Conservation (phyloP, 2,113 vertebrate genomes). For the Protobothrops mucrosquamatus region DNA sequence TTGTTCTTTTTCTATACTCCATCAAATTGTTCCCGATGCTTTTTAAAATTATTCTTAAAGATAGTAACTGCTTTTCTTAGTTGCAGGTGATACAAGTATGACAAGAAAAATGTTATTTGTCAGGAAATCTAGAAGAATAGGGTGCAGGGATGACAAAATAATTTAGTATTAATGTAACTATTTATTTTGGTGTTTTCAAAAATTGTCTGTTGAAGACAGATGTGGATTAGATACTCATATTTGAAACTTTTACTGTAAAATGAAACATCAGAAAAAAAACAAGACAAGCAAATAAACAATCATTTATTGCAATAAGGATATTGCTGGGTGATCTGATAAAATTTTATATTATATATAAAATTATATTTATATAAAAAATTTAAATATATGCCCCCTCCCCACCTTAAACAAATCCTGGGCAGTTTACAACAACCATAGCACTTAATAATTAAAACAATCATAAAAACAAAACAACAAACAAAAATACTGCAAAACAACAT, state of each 20-base stretch:
- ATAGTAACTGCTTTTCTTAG: constrained; percentile 21
- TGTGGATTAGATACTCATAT: constrained; percentile 23
- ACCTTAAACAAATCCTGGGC: too few species aligned
- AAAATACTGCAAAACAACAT: not conserved
- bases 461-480: not conserved
- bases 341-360: constrained; percentile 65
- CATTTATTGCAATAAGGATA: constrained; percentile 61
- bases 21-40: constrained; percentile 3
- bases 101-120: constrained; percentile 54
- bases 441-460: not conserved
- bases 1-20: constrained; percentile 30
- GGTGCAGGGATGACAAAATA: constrained; percentile 32
- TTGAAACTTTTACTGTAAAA: constrained; percentile 15
- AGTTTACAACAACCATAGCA: too few species aligned
- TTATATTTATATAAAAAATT: too few species aligned
- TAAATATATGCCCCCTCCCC: too few species aligned
- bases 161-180: not conserved
- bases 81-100: constrained; percentile 54
- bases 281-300: not conserved
- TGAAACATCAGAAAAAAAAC: not conserved
- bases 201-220: not conserved
- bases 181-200: constrained; percentile 28
- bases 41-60: constrained; percentile 2
- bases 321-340: constrained; percentile 60
- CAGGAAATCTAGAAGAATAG: constrained; percentile 58